phyloP scores from a whole-genome alignment of 2,888 invertebrate species.

The Buathra laborator region DNA sequence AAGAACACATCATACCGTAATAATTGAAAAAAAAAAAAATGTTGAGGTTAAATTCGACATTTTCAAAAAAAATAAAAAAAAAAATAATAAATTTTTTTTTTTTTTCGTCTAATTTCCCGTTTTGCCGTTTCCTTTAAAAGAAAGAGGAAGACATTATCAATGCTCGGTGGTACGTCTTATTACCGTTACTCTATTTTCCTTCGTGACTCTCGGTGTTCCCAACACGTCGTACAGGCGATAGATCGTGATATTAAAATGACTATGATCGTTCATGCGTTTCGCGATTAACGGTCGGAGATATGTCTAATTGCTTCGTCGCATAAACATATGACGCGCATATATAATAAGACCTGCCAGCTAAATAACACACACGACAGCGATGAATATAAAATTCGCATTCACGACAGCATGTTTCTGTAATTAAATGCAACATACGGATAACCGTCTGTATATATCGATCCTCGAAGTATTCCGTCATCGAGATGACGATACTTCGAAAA shows the following conservation, averaged over 20 bases:
- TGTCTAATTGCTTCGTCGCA: constrained; percentile 37
- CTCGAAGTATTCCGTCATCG: constrained; percentile 26
- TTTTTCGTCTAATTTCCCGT: background rate
- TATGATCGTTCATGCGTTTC: constrained; percentile 43
- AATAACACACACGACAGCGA: background rate
- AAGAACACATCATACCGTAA: background rate
- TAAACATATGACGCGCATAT: constrained; percentile 1
- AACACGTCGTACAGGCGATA: constrained; percentile 18
- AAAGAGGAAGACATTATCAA: background rate
- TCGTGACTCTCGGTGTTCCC: background rate
- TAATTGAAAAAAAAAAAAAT: no score
- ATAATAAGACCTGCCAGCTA: background rate
- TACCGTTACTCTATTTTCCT: background rate
- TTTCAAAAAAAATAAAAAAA: no score
- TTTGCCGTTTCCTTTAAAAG: background rate
- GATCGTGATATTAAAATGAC: constrained; percentile 41
- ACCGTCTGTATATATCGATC: constrained; percentile 3
- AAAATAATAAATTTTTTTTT: background rate
- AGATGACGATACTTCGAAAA: background rate
- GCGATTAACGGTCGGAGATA: constrained; percentile 25
- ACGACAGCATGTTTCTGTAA: constrained; percentile 62
- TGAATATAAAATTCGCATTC: constrained; percentile 38
- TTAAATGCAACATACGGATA: constrained; percentile 50
- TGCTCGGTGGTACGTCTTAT: background rate
- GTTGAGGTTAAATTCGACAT: no score